Evolutionary conservation across 1,140 invertebrate genomes (phyloP).

Genomic region (Stenopsyche tienmushanensis): DNA sequence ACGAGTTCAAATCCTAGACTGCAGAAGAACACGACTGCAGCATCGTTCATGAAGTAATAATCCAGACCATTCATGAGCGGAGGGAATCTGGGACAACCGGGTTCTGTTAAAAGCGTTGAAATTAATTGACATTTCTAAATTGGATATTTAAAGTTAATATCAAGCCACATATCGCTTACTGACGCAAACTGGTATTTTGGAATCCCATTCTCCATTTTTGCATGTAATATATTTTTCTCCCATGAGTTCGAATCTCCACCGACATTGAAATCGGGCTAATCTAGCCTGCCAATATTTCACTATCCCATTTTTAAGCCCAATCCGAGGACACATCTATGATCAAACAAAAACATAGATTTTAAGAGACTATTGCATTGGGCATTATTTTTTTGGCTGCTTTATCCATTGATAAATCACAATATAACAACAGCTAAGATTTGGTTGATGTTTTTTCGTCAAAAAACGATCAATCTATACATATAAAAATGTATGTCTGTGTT

Average conservation of each 20-base stretch:
- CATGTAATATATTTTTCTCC: conserved; percentile 66
- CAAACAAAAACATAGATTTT: too few species aligned
- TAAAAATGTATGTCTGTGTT: too few species aligned
- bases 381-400: too few species aligned
- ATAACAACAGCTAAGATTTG: too few species aligned
- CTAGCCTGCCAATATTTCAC: too few species aligned
- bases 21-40: conserved; percentile 65
- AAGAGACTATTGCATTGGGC: too few species aligned
- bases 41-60: conserved; percentile 53
- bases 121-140: neutral
- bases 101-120: conserved; percentile 40
- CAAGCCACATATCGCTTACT: conserved; percentile 52
- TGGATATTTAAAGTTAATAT: neutral
- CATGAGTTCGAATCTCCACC: conserved; percentile 57
- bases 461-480: too few species aligned
- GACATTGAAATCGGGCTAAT: conserved; percentile 61
- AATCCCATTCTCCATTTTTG: conserved; percentile 60
- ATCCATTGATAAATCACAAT: too few species aligned
- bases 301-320: too few species aligned
- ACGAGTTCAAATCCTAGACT: conserved; percentile 59
- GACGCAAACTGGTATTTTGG: conserved; percentile 62
- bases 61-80: conserved; percentile 56
- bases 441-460: too few species aligned
- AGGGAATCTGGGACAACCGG: conserved; percentile 43
- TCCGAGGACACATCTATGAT: too few species aligned